Evolutionary conservation across 2,113 vertebrate species (phyloP).

Genomic region (Phalacrocorax pelagicus): DNA sequence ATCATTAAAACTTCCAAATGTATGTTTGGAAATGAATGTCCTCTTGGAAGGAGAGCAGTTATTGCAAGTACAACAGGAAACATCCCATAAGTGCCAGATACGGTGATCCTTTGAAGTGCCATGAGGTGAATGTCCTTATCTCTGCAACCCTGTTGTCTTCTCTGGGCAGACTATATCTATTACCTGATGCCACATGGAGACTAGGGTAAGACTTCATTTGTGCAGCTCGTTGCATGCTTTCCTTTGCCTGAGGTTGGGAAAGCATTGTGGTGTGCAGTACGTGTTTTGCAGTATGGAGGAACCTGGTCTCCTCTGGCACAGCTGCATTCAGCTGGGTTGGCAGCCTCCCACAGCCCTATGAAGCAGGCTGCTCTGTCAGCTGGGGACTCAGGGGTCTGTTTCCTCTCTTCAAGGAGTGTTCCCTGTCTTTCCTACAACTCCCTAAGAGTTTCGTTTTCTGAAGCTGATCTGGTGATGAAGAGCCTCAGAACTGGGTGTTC

Average conservation of each 20-base stretch:
- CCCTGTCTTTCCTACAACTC: neutral
- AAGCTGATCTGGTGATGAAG: neutral
- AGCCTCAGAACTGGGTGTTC: neutral
- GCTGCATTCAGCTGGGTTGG: neutral
- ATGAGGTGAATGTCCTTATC: neutral
- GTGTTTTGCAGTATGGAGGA: accelerated
- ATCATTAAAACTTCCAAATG: neutral
- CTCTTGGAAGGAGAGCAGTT: neutral
- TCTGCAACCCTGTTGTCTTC: neutral
- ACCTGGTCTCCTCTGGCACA: neutral
- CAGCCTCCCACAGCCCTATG: neutral
- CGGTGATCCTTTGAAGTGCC: neutral
- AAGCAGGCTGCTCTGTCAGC: neutral
- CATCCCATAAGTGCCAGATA: neutral
- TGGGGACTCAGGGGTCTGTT: neutral
- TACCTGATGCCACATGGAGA: neutral
- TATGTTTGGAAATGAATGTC: neutral
- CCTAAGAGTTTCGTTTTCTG: neutral
- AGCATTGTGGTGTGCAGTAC: neutral
- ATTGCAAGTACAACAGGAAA: neutral
- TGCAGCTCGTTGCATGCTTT: neutral
- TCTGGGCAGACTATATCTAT: neutral
- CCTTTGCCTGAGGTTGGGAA: neutral
- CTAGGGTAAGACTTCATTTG: neutral
- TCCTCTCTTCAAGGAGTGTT: neutral